phyloP scores from a whole-genome alignment of 2,888 invertebrate species.

The Latheticus oryzae region DNA sequence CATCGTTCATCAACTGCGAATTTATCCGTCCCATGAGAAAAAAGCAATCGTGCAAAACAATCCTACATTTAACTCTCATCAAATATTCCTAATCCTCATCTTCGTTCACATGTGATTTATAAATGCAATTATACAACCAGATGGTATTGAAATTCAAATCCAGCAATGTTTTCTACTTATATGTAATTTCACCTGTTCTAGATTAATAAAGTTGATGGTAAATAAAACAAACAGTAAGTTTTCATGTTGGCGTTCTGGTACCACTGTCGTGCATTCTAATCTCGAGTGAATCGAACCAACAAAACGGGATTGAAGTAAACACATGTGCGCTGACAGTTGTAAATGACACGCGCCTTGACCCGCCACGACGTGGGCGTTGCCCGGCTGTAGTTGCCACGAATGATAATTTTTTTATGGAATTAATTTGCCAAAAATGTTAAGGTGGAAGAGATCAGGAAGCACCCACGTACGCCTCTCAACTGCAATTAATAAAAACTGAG shows the following conservation, averaged over 20 bases:
- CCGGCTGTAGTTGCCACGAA: neutral
- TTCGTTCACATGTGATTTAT: conserved; percentile 25
- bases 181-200: conserved; percentile 8
- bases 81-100: conserved; percentile 7
- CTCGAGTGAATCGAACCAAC: conserved; percentile 34
- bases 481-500: conserved; percentile 22
- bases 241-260: conserved; percentile 5
- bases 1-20: conserved; percentile 2
- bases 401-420: conserved; percentile 2
- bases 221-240: conserved; percentile 8
- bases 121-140: conserved; percentile 17
- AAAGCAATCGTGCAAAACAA: conserved; percentile 1
- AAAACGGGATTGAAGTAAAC: conserved; percentile 47
- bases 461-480: conserved; percentile 23
- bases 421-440: conserved; percentile 16
- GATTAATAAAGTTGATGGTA: conserved; percentile 1
- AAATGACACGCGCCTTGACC: conserved; percentile 40
- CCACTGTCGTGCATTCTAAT: conserved; percentile 17
- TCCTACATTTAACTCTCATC: conserved; percentile 12
- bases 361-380: conserved; percentile 20
- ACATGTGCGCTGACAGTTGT: conserved; percentile 50
- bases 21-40: conserved; percentile 11
- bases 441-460: conserved; percentile 3
- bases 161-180: conserved; percentile 1
- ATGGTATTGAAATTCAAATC: conserved; percentile 10